A percentile compares a stretch with the other conserved stretches of the same genome.
phyloP scores from a whole-genome alignment of 1,140 invertebrate genomes.

The Aphelinus atriplicis region DNA sequence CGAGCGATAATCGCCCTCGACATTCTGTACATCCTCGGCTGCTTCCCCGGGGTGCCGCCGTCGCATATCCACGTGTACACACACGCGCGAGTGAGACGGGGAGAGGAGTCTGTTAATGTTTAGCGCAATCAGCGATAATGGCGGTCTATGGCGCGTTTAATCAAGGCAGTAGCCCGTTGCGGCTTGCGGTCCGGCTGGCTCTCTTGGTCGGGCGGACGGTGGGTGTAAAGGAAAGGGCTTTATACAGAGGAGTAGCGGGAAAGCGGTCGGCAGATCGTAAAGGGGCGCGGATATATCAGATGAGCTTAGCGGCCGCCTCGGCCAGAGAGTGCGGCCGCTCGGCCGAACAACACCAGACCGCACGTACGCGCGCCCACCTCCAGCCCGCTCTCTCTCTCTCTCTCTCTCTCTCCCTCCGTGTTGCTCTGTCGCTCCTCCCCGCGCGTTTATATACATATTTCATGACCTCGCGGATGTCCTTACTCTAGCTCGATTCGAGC shows the following conservation, averaged over 20 bases:
- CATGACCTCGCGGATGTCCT: too few species aligned
- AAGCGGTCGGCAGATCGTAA: slow-evolving; percentile 36
- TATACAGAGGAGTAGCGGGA: slow-evolving; percentile 20
- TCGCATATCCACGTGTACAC: neutral
- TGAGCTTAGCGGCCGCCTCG: slow-evolving; percentile 63
- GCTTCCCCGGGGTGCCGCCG: neutral
- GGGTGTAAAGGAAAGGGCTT: slow-evolving; percentile 61
- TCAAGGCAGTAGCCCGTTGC: slow-evolving; percentile 67
- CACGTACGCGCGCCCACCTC: neutral
- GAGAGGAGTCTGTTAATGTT: slow-evolving; percentile 64
- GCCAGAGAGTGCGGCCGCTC: slow-evolving; percentile 60
- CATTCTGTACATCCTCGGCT: slow-evolving; percentile 5
- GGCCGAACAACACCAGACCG: slow-evolving; percentile 50
- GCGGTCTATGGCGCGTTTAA: slow-evolving; percentile 68
- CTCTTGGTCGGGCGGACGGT: slow-evolving; percentile 17
- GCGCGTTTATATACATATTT: too few species aligned
- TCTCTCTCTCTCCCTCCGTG: slow-evolving; percentile 34
- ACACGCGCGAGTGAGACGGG: slow-evolving; percentile 13
- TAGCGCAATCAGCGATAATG: slow-evolving; percentile 69
- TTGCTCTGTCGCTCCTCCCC: neutral
- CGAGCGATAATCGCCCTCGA: slow-evolving; percentile 47
- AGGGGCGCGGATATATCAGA: slow-evolving; percentile 56
- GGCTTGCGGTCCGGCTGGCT: slow-evolving; percentile 62
- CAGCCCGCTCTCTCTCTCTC: neutral
- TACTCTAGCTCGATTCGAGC: too few species aligned